phyloP scores from a whole-genome alignment of 2,113 vertebrate species.

The Podiceps cristatus region DNA sequence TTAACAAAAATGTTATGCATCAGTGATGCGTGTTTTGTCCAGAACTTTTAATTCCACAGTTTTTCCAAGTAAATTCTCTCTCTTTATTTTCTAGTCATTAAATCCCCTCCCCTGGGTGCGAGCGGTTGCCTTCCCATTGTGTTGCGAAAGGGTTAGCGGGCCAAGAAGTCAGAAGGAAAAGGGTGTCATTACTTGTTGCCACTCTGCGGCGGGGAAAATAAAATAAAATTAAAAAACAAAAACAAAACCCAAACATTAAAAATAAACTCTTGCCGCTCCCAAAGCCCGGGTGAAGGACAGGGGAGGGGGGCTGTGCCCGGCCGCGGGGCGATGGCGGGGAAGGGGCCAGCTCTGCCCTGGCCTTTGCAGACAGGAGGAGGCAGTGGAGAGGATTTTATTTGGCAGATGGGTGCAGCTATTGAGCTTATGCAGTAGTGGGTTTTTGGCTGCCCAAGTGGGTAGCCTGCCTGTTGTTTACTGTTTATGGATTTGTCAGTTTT shows the following conservation, averaged over 20 bases:
- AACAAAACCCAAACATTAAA: background rate
- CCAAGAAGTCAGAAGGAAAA: slow-evolving; percentile 64
- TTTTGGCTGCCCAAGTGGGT: slow-evolving; percentile 72
- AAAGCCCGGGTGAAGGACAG: background rate
- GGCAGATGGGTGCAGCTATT: slow-evolving; percentile 72
- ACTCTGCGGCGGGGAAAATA: background rate
- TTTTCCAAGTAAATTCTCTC: slow-evolving; percentile 82
- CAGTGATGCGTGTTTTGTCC: slow-evolving; percentile 80
- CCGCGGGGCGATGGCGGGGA: background rate
- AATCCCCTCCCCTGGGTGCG: slow-evolving; percentile 79
- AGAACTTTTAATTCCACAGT: slow-evolving; percentile 79
- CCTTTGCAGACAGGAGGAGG: slow-evolving; percentile 18
- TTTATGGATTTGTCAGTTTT: slow-evolving; percentile 76
- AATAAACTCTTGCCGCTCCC: background rate
- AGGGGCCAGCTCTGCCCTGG: background rate
- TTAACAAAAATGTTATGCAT: slow-evolving; percentile 83
- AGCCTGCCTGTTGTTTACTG: slow-evolving; percentile 76
- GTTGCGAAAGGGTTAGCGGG: slow-evolving; percentile 73
- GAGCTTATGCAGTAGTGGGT: slow-evolving; percentile 66
- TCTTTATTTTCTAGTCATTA: slow-evolving; percentile 82
- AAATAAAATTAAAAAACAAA: background rate
- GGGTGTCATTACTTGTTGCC: slow-evolving; percentile 42
- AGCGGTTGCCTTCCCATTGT: slow-evolving; percentile 71
- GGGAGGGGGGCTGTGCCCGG: background rate
- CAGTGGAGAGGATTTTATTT: slow-evolving; percentile 55